Evolutionary conservation across 1,140 invertebrate genomes (phyloP), one percentile per base, ranked within the genome.

Genomic region (Harlomillsia oculata): DNA sequence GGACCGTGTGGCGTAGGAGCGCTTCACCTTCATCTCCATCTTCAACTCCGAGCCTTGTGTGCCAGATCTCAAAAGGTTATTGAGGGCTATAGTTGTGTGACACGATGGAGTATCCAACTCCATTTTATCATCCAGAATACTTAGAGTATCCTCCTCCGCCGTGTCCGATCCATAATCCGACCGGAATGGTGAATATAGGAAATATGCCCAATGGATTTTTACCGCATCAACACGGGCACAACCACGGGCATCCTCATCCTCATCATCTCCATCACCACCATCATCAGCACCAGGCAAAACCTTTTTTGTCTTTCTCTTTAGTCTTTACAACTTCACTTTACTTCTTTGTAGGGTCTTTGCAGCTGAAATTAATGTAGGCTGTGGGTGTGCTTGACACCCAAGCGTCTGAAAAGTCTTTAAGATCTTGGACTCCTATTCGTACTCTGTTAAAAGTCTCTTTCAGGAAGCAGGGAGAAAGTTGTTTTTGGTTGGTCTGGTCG

Each of bases 161-260:
- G 21, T 65, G 63, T 62, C 63, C 63, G 36, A 65, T 65, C 48
- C 63, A 65, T 48, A 65, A 65, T 56, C 63, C 63, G 26, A 46
- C 37, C 30, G 50, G 60, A 36, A 48, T 54, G 32, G 45, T 41
- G 32, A n/a, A n/a, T n/a, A n/a, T n/a, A n/a, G n/a, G n/a, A n/a
- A n/a, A n/a, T n/a, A 60, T 62, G 28, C 56, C 60, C 25, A 65
- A 65, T 55, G 63, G 63, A 18, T 65, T 55, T 28, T 63, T 67
- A 37, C 65, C 58, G 34, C 53, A 63, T 37, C 58, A 59, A 34
- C 56, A 54, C n/a, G 54, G 29, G n/a, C 62, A 60, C 36, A 54
- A 57, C 41, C 67, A 68, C 55, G 62, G 64, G 54, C 56, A 57
- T 59, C 63, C 59, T 58, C 60, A 65, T 49, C 61, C 57, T 30